A percentile compares a stretch with the other conserved stretches of the same genome.
Conservation (phyloP, 2,888 invertebrate species). For the Eudemis profundana region DNA sequence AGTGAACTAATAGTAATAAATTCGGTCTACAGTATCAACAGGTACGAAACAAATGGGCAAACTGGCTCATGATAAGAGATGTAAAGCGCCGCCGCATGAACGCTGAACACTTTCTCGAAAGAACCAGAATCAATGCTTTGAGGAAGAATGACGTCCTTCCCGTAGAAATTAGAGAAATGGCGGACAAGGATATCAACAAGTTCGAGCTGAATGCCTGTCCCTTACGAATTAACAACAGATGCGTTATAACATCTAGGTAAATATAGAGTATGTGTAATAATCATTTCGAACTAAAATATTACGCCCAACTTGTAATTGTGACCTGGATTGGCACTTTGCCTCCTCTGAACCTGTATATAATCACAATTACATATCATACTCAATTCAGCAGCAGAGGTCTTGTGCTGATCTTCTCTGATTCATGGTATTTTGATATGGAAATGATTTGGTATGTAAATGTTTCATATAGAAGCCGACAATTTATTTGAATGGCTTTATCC, state of each 20-base stretch:
- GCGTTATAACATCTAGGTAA: conserved; percentile 93
- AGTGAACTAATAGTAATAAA: background rate
- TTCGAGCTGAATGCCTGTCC: conserved; percentile 91
- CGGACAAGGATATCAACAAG: conserved; percentile 89
- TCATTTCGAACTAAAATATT: no score
- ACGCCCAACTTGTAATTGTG: no score
- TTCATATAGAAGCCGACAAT: no score
- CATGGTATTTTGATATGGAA: no score
- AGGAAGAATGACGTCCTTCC: conserved; percentile 95
- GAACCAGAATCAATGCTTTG: conserved; percentile 92
- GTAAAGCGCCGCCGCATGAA: conserved; percentile 92
- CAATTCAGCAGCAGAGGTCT: no score
- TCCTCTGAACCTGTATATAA: no score
- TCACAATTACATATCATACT: no score
- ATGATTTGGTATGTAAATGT: no score
- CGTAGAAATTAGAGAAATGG: conserved; percentile 90
- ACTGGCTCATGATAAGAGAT: conserved; percentile 94
- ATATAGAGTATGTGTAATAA: background rate
- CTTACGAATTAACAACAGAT: conserved; percentile 89
- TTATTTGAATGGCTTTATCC: no score
- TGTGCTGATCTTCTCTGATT: no score
- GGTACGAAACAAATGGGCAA: conserved; percentile 91
- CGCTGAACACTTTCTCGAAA: conserved; percentile 89
- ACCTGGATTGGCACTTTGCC: no score
- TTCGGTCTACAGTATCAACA: conserved; percentile 86